These are phyloP conservation scores for Ursus arctos DNA, from an alignment of 2,113 vertebrate species.

Conservation along the genomic window DNA sequence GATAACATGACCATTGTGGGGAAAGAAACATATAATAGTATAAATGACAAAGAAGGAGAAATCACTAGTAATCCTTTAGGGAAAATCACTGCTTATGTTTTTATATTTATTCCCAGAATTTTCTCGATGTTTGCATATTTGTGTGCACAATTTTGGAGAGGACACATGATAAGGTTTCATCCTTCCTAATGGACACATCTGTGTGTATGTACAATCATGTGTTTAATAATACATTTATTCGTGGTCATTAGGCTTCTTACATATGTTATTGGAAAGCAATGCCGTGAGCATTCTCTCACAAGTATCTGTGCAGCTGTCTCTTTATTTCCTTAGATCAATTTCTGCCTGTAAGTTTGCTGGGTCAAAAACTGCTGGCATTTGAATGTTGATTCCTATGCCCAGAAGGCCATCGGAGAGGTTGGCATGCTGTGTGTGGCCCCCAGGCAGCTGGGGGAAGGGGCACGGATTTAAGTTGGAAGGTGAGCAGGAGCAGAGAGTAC, in stretches of 20 bases:
- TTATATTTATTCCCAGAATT: not conserved
- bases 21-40: too few relatives aligned
- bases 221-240: not conserved
- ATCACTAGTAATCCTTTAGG: not conserved
- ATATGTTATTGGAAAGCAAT: not conserved
- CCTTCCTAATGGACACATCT: not conserved
- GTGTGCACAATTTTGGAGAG: not conserved
- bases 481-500: not conserved
- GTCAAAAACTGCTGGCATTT: not conserved
- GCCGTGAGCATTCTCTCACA: not conserved
- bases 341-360: not conserved
- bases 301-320: not conserved
- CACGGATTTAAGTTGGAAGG: not conserved
- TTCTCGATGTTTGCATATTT: not conserved
- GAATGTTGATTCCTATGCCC: not conserved
- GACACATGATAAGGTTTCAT: not conserved
- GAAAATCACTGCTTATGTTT: not conserved
- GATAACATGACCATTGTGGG: not conserved
- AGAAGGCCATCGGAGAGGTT: not conserved
- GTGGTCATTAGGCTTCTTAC: not conserved
- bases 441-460: not conserved
- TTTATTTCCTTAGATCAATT: not conserved
- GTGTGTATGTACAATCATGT: not conserved
- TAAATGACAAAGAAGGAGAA: not conserved
- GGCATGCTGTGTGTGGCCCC: fast-evolving